Conservation (phyloP, 2,797 vertebrate species). For the Sebastes taczanowskii region DNA sequence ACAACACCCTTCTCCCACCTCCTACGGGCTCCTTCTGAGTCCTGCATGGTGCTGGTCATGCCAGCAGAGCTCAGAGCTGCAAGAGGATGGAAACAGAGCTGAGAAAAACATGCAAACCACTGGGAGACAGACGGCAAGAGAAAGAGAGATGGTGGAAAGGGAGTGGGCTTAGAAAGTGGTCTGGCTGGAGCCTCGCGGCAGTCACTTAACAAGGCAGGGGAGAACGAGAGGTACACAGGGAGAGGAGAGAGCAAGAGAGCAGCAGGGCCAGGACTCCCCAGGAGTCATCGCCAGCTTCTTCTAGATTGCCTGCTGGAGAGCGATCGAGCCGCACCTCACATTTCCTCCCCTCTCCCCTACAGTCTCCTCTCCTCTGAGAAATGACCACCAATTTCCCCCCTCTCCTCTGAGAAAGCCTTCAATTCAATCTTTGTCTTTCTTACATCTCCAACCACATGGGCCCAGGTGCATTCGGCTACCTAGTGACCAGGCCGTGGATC, state of each 20-base stretch:
- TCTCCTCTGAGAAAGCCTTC: constrained; percentile 32
- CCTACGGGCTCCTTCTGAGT: constrained; percentile 22
- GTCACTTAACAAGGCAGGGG: constrained; percentile 63
- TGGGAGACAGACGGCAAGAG: constrained; percentile 17
- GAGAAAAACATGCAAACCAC: constrained; percentile 40
- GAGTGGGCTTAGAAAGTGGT: constrained; percentile 35
- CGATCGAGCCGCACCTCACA: constrained; percentile 39
- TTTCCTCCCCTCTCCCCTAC: constrained; percentile 24
- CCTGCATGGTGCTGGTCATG: constrained; percentile 16
- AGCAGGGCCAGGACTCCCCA: constrained; percentile 44
- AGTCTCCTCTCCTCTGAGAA: constrained; percentile 58
- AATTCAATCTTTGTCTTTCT: constrained; percentile 32
- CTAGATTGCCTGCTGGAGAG: constrained; percentile 62
- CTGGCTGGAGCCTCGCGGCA: constrained; percentile 44
- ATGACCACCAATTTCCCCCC: constrained; percentile 53
- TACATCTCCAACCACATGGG: constrained; percentile 26
- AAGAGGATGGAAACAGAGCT: constrained; percentile 48
- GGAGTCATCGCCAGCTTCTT: constrained; percentile 44
- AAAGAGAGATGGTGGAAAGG: constrained; percentile 16
- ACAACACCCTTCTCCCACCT: constrained; percentile 12
- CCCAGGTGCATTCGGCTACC: constrained; percentile 44
- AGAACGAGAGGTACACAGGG: constrained; percentile 29
- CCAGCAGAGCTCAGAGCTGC: constrained; percentile 45
- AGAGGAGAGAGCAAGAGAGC: constrained; percentile 29
- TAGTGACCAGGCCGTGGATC: constrained; percentile 37